Evolutionary conservation across 2,113 vertebrate genomes (phyloP).

Genomic region (Apteryx mantelli): DNA sequence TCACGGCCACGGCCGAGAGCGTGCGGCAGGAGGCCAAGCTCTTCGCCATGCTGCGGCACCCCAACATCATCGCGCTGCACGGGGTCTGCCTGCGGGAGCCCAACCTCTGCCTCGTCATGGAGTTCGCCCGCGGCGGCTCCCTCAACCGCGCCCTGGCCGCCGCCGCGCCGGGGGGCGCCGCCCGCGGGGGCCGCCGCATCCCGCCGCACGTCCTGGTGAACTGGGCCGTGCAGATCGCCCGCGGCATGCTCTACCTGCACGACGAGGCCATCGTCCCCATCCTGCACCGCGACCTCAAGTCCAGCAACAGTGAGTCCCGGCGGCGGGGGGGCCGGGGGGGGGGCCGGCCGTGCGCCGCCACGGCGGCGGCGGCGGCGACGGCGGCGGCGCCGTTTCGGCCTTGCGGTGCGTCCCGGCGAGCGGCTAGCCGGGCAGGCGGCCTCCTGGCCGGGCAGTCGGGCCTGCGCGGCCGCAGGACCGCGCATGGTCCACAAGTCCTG

Average conservation of each 20-base stretch:
- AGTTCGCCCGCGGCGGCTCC: constrained; percentile 92
- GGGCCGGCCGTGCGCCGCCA: not conserved
- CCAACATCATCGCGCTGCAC: constrained; percentile 91
- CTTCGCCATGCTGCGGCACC: constrained; percentile 91
- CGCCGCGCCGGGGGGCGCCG: constrained; percentile 60
- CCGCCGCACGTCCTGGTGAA: constrained; percentile 93
- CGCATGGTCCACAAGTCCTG: not conserved
- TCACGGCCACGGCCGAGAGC: constrained; percentile 87
- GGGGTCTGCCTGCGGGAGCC: constrained; percentile 91
- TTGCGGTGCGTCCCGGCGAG: not conserved
- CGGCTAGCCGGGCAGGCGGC: not conserved
- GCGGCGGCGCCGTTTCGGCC: not conserved
- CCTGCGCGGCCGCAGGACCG: not conserved
- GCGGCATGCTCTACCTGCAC: constrained; percentile 94
- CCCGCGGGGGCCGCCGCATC: constrained; percentile 80
- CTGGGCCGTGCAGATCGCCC: constrained; percentile 95
- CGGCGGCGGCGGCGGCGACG: too few species aligned
- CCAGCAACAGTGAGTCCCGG: constrained; percentile 91
- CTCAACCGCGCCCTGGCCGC: constrained; percentile 87
- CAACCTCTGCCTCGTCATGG: constrained; percentile 94
- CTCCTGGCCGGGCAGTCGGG: not conserved
- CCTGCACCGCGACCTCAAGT: constrained; percentile 95
- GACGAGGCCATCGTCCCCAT: constrained; percentile 91
- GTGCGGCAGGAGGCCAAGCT: constrained; percentile 92
- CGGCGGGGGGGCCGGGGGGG: not conserved